phyloP scores from a whole-genome alignment of 2,113 vertebrate genomes.

The Dolichotis patagonum region DNA sequence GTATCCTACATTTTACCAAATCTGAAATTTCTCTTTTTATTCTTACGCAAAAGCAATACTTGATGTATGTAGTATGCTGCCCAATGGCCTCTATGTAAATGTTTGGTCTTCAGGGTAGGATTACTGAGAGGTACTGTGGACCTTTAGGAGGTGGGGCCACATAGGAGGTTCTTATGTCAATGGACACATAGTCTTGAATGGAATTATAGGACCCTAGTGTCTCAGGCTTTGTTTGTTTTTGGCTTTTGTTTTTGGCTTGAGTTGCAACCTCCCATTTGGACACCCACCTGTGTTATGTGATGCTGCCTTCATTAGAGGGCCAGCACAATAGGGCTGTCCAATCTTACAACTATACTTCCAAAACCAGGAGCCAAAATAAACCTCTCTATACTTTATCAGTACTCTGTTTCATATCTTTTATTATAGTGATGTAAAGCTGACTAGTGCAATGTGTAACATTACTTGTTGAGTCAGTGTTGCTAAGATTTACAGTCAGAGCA shows the following conservation, averaged over 20 bases:
- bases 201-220: too few species aligned
- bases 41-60: background rate
- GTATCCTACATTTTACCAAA: background rate
- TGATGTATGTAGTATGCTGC: background rate
- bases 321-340: background rate
- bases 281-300: too few species aligned
- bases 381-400: background rate
- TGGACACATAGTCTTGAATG: background rate
- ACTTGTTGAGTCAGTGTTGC: background rate
- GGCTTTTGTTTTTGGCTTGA: background rate
- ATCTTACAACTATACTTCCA: background rate
- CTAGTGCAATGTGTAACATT: background rate
- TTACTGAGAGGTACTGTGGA: background rate
- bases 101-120: background rate
- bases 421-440: background rate
- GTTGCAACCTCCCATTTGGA: background rate
- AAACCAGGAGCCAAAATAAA: background rate
- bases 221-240: background rate
- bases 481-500: background rate
- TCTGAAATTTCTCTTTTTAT: background rate
- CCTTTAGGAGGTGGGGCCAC: too few species aligned
- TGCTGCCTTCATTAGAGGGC: background rate
- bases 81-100: background rate
- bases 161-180: background rate
- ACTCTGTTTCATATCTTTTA: background rate